Percentiles rank a stretch among this genome's conserved stretches.
These are phyloP conservation scores for Indri indri DNA, from an alignment of 2,113 vertebrate genomes.

Conservation along the genomic window DNA sequence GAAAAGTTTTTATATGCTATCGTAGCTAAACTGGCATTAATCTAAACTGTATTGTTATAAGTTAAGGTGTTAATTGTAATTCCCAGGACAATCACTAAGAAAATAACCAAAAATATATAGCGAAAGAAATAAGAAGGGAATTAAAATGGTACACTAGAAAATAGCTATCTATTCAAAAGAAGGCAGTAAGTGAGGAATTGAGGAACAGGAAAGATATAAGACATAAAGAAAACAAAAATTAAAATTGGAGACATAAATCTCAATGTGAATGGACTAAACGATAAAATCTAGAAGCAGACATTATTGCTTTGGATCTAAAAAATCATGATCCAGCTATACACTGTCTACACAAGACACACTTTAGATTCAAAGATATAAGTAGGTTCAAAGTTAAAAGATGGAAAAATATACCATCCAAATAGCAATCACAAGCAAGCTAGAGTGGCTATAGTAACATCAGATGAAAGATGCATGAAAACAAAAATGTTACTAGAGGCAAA, in stretches of 20 bases:
- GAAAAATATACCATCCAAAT: background rate
- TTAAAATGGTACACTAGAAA: background rate
- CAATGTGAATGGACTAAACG: background rate
- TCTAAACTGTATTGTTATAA: background rate
- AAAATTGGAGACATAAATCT: background rate
- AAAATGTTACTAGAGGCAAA: background rate
- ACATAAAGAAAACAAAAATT: background rate
- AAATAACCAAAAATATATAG: background rate
- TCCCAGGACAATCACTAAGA: background rate
- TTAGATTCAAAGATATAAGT: background rate
- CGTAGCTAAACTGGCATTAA: background rate
- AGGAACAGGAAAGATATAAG: background rate
- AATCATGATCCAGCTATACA: background rate
- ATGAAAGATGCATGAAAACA: background rate
- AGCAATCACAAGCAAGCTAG: background rate
- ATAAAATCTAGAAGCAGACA: background rate
- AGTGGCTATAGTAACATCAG: background rate
- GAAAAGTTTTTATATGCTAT: background rate
- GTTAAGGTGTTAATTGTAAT: background rate
- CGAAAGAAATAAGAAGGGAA: background rate
- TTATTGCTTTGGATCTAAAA: background rate
- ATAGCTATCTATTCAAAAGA: background rate
- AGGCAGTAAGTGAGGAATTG: background rate
- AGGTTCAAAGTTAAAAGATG: background rate
- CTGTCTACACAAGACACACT: background rate